These are phyloP conservation scores for Ochropacha duplaris DNA, from an alignment of 2,888 invertebrate genomes.

Conservation along the genomic window DNA sequence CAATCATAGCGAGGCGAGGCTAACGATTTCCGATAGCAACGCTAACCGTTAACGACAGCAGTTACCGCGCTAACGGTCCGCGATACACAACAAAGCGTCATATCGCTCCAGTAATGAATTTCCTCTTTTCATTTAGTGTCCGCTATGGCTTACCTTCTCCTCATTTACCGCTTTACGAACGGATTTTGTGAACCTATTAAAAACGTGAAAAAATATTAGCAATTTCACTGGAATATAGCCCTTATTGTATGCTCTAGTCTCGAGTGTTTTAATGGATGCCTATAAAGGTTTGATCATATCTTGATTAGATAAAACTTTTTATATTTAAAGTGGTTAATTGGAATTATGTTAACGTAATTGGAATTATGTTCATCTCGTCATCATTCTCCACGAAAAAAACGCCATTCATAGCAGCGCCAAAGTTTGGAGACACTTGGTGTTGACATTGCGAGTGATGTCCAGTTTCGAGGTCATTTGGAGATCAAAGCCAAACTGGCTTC, in stretches of 20 bases:
- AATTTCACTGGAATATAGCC: not conserved
- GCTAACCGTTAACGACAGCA: conserved; percentile 56
- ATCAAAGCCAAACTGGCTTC: too few relatives aligned
- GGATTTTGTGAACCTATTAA: not conserved
- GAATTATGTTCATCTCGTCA: too few relatives aligned
- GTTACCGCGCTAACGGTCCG: conserved; percentile 52
- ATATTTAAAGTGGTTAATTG: not conserved
- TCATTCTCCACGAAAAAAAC: too few relatives aligned
- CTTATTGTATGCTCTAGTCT: not conserved
- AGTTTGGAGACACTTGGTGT: too few relatives aligned
- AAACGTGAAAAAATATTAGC: not conserved
- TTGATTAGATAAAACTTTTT: not conserved
- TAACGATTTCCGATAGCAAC: conserved; percentile 71
- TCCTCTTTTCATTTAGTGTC: conserved; percentile 61
- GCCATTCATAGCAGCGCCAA: too few relatives aligned
- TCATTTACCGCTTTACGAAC: conserved; percentile 1
- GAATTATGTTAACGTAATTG: not conserved
- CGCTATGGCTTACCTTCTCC: conserved; percentile 37
- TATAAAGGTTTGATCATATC: not conserved
- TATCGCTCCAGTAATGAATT: conserved; percentile 60
- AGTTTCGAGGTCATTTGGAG: too few relatives aligned
- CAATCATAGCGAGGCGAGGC: conserved; percentile 63
- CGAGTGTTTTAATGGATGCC: not conserved
- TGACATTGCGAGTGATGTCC: too few relatives aligned
- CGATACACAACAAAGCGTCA: conserved; percentile 46